Evolutionary conservation across 2,888 invertebrate species (phyloP), one percentile per base, ranked within the genome.

Genomic region (Adineta ricciae): DNA sequence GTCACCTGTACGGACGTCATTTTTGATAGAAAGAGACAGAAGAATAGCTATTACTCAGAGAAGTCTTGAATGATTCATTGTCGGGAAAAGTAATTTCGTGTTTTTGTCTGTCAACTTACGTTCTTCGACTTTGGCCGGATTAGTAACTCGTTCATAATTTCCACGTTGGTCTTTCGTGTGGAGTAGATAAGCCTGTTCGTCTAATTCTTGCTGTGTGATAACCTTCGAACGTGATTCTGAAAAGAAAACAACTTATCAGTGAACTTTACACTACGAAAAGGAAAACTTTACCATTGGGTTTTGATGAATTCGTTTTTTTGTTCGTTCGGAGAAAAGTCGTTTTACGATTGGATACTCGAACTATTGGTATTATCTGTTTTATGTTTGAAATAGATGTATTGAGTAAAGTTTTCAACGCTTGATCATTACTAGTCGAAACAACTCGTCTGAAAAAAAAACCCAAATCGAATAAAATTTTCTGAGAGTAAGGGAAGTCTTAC

Each of bases 181-280:
- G 14, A 78, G 78, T 78, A 78, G 32, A 78, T 78, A 78, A n/a
- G 78, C 78, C 41, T 41, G 41, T 78, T 78, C 78, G 41, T 78
- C 78, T 41, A 78, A 41, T 78, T 78, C 41, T 78, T 11, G 24
- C 24, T 2, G 11, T 41, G 78, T 78, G 41, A 78, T 41, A 24
- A 41, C n/a, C 38, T 41, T 41, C 2, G 78, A 41, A 38, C 41
- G 78, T 41, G 41, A 41, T 78, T 41, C 78, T 78, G 41, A 16
- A 41, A 16, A 1, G 27, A 64, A 27, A 52, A 21, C 24, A n/a
- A n/a, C n/a, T n/a, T n/a, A n/a, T 50, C 4, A 11, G 11, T 50
- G 8, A 49, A 49, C 24, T 21, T 19, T 50, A 9, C 2, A 24
- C 24, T 21, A 21, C 5, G 24, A 52, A 0, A 52, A 52, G 24